A percentile compares a stretch with the other conserved stretches of the same genome.
phyloP scores from a whole-genome alignment of 2,888 invertebrate species.

The Pristionchus entomophagus region DNA sequence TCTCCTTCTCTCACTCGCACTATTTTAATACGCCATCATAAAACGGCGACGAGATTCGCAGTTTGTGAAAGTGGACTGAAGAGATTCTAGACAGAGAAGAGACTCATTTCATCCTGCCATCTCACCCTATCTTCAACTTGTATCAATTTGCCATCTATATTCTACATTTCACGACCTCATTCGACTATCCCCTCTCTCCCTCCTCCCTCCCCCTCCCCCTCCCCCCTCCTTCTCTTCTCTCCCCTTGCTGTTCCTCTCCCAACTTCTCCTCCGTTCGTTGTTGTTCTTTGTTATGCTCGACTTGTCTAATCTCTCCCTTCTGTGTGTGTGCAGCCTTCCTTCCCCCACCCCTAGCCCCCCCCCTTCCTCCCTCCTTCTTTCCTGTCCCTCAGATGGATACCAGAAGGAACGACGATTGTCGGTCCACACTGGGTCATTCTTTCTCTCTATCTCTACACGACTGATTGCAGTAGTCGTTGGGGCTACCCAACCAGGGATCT shows the following conservation, averaged over 20 bases:
- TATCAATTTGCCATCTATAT: too few species aligned
- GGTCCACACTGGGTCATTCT: neutral
- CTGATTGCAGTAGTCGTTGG: neutral
- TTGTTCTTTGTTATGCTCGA: constrained; percentile 46
- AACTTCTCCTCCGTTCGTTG: constrained; percentile 15
- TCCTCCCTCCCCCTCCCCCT: too few species aligned
- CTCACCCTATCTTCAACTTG: too few species aligned
- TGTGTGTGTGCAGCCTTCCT: constrained; percentile 5
- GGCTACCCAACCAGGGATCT: neutral
- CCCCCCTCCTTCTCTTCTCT: neutral
- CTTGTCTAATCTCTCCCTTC: constrained; percentile 40
- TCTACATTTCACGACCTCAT: too few species aligned
- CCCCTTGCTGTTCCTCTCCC: neutral
- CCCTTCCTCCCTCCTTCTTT: neutral
- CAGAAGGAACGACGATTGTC: neutral
- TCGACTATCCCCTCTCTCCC: too few species aligned
- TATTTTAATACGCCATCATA: neutral
- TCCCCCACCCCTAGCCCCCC: neutral
- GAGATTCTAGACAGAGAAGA: too few species aligned
- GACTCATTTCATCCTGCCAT: too few species aligned
- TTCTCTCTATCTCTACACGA: neutral
- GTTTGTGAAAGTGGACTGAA: constrained; percentile 12
- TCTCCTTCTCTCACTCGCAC: neutral
- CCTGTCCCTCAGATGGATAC: constrained; percentile 32
- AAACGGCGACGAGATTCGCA: neutral